These are phyloP conservation scores for Ceuthmochares aereus DNA, from an alignment of 2,113 vertebrate species.

Conservation along the genomic window DNA sequence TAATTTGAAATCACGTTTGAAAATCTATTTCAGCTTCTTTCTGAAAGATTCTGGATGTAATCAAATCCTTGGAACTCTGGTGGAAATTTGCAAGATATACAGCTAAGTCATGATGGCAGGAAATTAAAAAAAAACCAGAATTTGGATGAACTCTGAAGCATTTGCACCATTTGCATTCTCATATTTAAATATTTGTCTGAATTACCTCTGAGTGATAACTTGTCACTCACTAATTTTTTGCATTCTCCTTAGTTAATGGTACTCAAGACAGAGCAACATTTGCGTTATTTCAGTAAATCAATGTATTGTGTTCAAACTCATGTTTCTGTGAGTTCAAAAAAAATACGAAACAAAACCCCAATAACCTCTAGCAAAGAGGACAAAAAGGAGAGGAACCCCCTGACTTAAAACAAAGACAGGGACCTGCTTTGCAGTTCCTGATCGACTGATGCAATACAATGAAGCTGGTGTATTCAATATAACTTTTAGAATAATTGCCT, in stretches of 20 bases:
- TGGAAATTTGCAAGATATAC: neutral
- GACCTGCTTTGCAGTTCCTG: slow-evolving; percentile 19
- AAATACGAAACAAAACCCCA: neutral
- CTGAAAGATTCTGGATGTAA: neutral
- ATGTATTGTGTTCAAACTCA: neutral
- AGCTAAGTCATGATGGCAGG: neutral
- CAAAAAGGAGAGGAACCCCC: neutral
- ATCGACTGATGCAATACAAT: slow-evolving; percentile 31
- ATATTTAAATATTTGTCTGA: slow-evolving; percentile 16
- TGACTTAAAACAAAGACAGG: slow-evolving; percentile 54
- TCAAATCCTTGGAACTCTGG: neutral
- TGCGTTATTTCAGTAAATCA: neutral
- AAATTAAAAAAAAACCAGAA: neutral
- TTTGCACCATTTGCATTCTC: slow-evolving; percentile 17
- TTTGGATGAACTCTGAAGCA: neutral
- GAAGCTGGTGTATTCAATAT: slow-evolving; percentile 59
- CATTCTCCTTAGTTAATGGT: neutral
- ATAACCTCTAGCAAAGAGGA: neutral
- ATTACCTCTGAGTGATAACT: neutral
- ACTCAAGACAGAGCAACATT: neutral
- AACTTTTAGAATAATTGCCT: slow-evolving; percentile 88
- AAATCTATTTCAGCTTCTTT: neutral
- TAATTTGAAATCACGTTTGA: neutral
- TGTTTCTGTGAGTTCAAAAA: neutral
- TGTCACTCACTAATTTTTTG: neutral